Evolutionary conservation across 2,113 vertebrate genomes (phyloP), one percentile per base, ranked within the genome.

Genomic region (Paraplagusia blochii): DNA sequence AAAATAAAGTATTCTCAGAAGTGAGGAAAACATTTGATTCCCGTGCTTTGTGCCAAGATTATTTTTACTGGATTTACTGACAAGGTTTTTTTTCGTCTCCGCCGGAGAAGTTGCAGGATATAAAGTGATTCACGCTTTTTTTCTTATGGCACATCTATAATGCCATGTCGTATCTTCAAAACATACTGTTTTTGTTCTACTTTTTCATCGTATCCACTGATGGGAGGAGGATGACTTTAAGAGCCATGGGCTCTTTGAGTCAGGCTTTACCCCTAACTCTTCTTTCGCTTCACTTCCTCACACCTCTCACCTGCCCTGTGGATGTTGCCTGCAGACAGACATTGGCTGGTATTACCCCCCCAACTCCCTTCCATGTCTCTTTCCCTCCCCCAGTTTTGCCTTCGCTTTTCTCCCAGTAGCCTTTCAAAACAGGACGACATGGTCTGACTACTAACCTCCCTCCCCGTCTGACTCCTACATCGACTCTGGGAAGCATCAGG

Each of bases 231-330:
- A 54, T 9, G 65, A 29, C 6, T 29, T 29, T n/a, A n/a, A 70
- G 36, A 43, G 80, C 88, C 62, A 18, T 47, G 50, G 84, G 87
- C 74, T 74, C 63, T 83, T 54, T 89, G 89, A 91, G 64, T 90
- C 87, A 91, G 72, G 64, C 57, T 33, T 77, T 73, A 80, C 66
- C 81, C 75, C 61, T 59, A 60, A 44, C 70, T 54, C 55, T 61
- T 52, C 73, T 79, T 62, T 72, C 51, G 83, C 78, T 70, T 73
- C 67, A 77, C 72, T 81, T 77, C 74, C 63, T 74, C 69, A 81
- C 81, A 85, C 84, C 85, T 86, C 79, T 82, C 79, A 83, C 80
- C 87, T 83, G 86, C 84, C 88, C 81, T 11, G 38, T 81, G 72
- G 78, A 82, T n/a, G 16, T 63, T 10, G 75, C 84, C 79, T 57